Evolutionary conservation across 2,888 invertebrate genomes (phyloP).

Genomic region (Hetaerina titia): DNA sequence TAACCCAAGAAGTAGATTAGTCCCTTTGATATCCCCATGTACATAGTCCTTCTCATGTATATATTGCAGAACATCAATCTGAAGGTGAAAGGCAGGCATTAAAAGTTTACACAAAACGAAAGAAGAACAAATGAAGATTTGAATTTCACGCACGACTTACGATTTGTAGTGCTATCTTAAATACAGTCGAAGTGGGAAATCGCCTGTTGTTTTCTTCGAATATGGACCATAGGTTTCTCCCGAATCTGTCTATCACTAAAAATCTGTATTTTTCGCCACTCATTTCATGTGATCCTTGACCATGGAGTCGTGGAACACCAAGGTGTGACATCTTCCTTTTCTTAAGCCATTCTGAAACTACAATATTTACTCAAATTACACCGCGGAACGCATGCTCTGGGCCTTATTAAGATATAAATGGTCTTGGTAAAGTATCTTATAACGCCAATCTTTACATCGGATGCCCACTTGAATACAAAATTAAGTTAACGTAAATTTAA

Average conservation of each 20-base stretch:
- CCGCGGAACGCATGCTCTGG: neutral
- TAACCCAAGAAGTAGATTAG: slow-evolving; percentile 79
- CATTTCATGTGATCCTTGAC: slow-evolving; percentile 89
- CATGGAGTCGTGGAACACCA: slow-evolving; percentile 92
- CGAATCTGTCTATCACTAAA: slow-evolving; percentile 92
- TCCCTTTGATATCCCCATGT: slow-evolving; percentile 82
- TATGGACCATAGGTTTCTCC: slow-evolving; percentile 89
- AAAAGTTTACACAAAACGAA: neutral
- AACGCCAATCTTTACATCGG: slow-evolving; percentile 13
- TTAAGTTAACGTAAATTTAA: neutral
- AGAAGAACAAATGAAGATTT: slow-evolving; percentile 50
- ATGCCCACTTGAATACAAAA: no score
- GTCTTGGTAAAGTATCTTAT: slow-evolving; percentile 63
- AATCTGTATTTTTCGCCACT: slow-evolving; percentile 91
- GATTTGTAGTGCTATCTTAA: slow-evolving; percentile 77
- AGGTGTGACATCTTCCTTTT: slow-evolving; percentile 84
- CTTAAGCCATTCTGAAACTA: slow-evolving; percentile 86
- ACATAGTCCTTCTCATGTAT: slow-evolving; percentile 80
- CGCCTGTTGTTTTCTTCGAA: slow-evolving; percentile 83
- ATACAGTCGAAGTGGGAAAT: slow-evolving; percentile 82
- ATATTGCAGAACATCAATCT: slow-evolving; percentile 80
- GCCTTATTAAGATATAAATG: neutral
- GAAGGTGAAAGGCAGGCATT: slow-evolving; percentile 52
- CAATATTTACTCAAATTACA: slow-evolving; percentile 70
- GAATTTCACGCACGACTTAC: slow-evolving; percentile 73